These are phyloP conservation scores for Drosophila melanosoma DNA, from an alignment of 2,888 invertebrate species.

Conservation along the genomic window DNA sequence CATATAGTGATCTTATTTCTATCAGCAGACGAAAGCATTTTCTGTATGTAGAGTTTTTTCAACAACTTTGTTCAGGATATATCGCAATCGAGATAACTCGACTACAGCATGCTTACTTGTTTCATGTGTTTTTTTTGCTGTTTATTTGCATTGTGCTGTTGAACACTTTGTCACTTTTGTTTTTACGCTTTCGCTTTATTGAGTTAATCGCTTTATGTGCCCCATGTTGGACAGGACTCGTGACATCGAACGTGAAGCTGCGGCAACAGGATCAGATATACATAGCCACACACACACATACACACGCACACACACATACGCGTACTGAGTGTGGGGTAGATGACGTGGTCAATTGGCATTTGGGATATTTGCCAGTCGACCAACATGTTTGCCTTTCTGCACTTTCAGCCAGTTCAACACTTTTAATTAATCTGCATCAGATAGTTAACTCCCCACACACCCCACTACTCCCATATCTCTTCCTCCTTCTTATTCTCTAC, in stretches of 20 bases:
- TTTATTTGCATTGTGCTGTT: slow-evolving; percentile 48
- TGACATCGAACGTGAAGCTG: slow-evolving; percentile 11
- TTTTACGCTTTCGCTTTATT: slow-evolving; percentile 73
- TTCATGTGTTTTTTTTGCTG: slow-evolving; percentile 5
- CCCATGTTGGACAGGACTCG: slow-evolving; percentile 25
- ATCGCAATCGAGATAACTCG: no score
- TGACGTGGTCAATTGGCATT: slow-evolving; percentile 14
- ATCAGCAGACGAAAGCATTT: no score
- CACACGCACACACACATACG: not conserved
- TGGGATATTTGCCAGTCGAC: slow-evolving; percentile 35
- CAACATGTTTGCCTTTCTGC: slow-evolving; percentile 69
- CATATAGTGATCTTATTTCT: no score
- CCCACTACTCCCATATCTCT: not conserved
- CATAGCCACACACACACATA: not conserved
- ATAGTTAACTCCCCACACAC: slow-evolving; percentile 24
- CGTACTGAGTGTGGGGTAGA: not conserved
- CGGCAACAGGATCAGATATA: slow-evolving; percentile 21
- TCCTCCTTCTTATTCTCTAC: no score
- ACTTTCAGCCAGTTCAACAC: slow-evolving; percentile 73
- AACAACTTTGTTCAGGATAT: no score
- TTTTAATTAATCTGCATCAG: slow-evolving; percentile 69
- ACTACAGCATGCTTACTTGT: no score
- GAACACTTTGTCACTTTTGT: slow-evolving; percentile 74
- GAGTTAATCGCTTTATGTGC: slow-evolving; percentile 74
- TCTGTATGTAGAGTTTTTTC: no score